Base-by-base conservation (phyloP, 2,888 invertebrate genomes). In the Unio pictorum region DNA sequence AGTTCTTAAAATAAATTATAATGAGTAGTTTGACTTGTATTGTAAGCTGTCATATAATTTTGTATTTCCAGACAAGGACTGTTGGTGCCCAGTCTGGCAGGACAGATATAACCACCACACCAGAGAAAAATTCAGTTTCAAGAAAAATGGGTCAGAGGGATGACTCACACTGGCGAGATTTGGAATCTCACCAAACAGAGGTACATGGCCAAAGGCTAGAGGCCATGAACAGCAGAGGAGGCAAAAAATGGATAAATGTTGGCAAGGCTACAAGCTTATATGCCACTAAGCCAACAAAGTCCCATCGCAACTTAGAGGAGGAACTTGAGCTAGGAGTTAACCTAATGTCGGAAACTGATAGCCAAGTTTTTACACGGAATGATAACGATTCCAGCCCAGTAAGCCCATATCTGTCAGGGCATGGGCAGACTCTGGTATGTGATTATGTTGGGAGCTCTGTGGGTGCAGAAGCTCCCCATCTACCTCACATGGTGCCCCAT, bases 271-370 rank as follows among this genome's bases (percentile, higher is more conserved):
- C 78, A 54, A 80, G 81, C 71, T 58, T 82, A 72, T 80, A 80
- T 68, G 78, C 80, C 63, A 65, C 74, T 69, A 71, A 72, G 61
- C 65, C 69, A 30, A 56, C 60, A 45, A 63, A 69, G 74, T 75
- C 80, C 81, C 80, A 75, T 64, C 70, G 73, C 69, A 75, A 69
- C 61, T 65, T 65, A 45, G 79, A 82, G 72, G 84, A 84, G 70
- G 86, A 84, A 68, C 69, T 86, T 56, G 79, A 83, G 67, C 72
- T 84, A 61, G 81, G 79, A 71, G 69, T 86, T 64, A 79, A 82
- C 64, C 82, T 86, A 67, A 82, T 79, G 67, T 86, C 86, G n/a
- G 86, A 86, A 73, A 80, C 78, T 56, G 85, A 85, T 68, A 81
- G 81, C 76, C 79, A 82, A 64, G 67, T 73, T 66, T 73, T 75